A percentile compares a stretch with the other conserved stretches of the same genome.
Evolutionary conservation across 1,140 invertebrate species (phyloP).

Genomic region (Rhagoletis pomonella): DNA sequence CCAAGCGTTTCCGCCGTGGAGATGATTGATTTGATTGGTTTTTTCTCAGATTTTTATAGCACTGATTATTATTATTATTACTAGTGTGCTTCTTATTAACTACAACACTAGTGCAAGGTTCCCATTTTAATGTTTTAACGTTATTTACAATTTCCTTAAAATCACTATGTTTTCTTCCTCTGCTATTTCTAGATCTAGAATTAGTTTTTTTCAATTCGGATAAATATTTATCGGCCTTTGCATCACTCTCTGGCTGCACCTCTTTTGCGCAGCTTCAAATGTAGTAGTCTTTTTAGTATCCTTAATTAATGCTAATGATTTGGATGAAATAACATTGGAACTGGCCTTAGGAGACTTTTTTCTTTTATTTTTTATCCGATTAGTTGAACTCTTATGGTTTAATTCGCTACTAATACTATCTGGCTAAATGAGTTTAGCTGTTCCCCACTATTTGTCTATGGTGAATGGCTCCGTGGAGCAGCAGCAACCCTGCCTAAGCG

Average conservation of each 20-base stretch:
- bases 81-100: constrained; percentile 24
- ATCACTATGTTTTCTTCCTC: constrained; percentile 2
- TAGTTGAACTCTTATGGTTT: constrained; percentile 35
- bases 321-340: constrained; percentile 21
- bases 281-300: constrained; percentile 15
- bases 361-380: constrained; percentile 22
- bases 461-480: no score
- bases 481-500: no score
- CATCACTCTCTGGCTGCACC: neutral
- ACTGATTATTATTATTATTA: constrained; percentile 21
- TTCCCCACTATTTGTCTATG: no score
- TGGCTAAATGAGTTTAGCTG: neutral
- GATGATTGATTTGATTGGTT: constrained; percentile 60
- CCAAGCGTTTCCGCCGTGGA: constrained; percentile 77
- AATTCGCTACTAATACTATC: constrained; percentile 44
- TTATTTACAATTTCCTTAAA: constrained; percentile 32
- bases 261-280: neutral
- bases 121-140: neutral
- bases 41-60: constrained; percentile 45
- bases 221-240: constrained; percentile 8
- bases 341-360: neutral
- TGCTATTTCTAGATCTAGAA: constrained; percentile 40
- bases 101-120: neutral
- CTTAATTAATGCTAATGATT: neutral
- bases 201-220: constrained; percentile 34